A percentile compares a stretch with the other conserved stretches of the same genome.
Evolutionary conservation across 2,888 invertebrate genomes (phyloP).

Genomic region (Athrips mouffetella): DNA sequence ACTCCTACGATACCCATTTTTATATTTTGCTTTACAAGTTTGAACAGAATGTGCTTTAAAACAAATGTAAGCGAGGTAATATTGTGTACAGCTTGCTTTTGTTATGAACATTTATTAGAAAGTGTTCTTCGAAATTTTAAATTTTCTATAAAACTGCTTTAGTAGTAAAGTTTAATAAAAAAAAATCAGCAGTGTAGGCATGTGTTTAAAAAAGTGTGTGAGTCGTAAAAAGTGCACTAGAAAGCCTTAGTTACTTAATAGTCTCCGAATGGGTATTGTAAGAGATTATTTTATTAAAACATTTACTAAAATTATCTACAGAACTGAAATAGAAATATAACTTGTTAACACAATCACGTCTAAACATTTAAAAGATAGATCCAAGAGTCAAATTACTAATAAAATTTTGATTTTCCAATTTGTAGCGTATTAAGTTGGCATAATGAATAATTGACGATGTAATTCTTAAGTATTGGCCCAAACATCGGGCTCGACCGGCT

Average conservation of each 20-base stretch:
- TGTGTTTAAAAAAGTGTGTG: background rate
- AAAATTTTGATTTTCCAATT: background rate
- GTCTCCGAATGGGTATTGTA: constrained; percentile 40
- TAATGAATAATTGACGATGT: too few species aligned
- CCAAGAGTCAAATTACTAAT: background rate
- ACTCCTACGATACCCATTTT: constrained; percentile 44
- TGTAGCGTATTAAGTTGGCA: too few species aligned
- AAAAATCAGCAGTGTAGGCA: too few species aligned
- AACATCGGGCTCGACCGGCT: too few species aligned
- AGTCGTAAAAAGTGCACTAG: background rate
- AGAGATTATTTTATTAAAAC: constrained; percentile 47
- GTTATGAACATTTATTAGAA: too few species aligned
- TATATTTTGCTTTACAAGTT: background rate
- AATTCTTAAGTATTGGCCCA: too few species aligned
- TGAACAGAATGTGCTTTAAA: background rate
- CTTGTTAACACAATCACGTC: constrained; percentile 72
- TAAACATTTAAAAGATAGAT: constrained; percentile 43
- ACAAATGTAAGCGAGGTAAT: too few species aligned
- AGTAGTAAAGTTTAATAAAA: too few species aligned
- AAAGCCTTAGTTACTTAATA: constrained; percentile 6
- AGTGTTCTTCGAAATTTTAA: too few species aligned
- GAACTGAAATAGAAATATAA: constrained; percentile 49
- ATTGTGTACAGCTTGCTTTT: too few species aligned
- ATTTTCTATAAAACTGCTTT: too few species aligned
- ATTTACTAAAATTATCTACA: constrained; percentile 65